These are phyloP conservation scores for Cinclus cinclus DNA, from an alignment of 2,113 vertebrate species.

Conservation along the genomic window DNA sequence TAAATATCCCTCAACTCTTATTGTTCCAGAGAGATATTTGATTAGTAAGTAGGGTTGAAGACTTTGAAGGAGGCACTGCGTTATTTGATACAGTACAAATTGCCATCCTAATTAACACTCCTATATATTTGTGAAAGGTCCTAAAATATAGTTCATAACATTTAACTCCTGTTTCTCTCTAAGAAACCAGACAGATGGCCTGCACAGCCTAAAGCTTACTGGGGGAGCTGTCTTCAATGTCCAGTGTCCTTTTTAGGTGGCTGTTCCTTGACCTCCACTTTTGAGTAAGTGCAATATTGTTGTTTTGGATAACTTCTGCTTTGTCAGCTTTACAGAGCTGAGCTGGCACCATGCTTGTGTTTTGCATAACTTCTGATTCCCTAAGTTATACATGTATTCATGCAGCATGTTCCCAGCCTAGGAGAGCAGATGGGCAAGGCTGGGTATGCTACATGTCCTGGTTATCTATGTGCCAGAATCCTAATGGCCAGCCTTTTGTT, in stretches of 20 bases:
- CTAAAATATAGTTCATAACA: background rate
- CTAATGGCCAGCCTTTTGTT: background rate
- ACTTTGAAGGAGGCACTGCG: background rate
- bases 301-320: background rate
- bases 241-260: background rate
- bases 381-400: background rate
- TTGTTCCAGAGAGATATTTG: background rate
- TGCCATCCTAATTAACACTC: background rate
- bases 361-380: background rate
- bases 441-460: background rate
- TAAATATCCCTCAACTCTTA: background rate
- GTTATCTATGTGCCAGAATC: background rate
- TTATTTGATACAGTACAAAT: background rate
- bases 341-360: background rate
- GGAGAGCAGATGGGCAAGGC: background rate
- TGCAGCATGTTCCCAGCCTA: background rate
- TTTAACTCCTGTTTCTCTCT: background rate
- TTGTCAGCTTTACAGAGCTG: background rate
- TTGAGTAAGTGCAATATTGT: background rate
- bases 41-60: background rate
- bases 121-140: background rate
- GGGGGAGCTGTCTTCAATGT: background rate
- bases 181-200: background rate
- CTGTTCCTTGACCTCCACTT: background rate
- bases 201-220: accelerated